Evolutionary conservation across 2,888 invertebrate species (phyloP).

Genomic region (Calliphora vomitoria): DNA sequence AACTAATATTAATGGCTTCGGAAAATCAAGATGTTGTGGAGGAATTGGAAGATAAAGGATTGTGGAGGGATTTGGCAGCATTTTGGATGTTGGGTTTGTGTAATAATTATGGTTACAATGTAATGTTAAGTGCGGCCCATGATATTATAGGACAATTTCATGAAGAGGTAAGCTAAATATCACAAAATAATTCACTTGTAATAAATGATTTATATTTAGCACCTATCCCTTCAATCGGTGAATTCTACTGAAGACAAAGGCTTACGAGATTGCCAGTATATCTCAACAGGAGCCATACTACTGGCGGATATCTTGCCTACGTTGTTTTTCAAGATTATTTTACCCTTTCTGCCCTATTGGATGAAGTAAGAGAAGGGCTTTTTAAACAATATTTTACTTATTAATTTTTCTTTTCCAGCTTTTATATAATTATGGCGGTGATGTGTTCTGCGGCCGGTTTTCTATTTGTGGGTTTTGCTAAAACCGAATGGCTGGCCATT

Average conservation of each 20-base stretch:
- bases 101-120: constrained; percentile 94
- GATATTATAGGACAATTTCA: constrained; percentile 87
- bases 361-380: constrained; percentile 86
- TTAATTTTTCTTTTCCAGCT: constrained; percentile 82
- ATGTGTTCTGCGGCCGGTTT: constrained; percentile 87
- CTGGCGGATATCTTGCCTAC: constrained; percentile 92
- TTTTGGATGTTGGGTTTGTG: constrained; percentile 93
- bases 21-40: neutral
- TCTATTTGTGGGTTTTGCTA: constrained; percentile 88
- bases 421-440: constrained; percentile 87
- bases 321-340: constrained; percentile 88
- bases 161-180: constrained; percentile 74
- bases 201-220: constrained; percentile 65
- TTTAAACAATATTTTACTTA: neutral
- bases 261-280: constrained; percentile 86
- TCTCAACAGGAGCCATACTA: constrained; percentile 91
- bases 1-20: neutral
- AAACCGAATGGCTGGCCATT: constrained; percentile 87
- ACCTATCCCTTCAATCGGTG: constrained; percentile 41
- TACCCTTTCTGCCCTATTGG: constrained; percentile 89
- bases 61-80: constrained; percentile 86
- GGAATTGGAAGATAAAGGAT: constrained; percentile 75
- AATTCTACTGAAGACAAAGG: neutral
- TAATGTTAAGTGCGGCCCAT: constrained; percentile 93
- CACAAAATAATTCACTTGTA: neutral